These are phyloP conservation scores for Brienomyrus longianalis DNA, from an alignment of 2,113 vertebrate species.

Conservation along the genomic window DNA sequence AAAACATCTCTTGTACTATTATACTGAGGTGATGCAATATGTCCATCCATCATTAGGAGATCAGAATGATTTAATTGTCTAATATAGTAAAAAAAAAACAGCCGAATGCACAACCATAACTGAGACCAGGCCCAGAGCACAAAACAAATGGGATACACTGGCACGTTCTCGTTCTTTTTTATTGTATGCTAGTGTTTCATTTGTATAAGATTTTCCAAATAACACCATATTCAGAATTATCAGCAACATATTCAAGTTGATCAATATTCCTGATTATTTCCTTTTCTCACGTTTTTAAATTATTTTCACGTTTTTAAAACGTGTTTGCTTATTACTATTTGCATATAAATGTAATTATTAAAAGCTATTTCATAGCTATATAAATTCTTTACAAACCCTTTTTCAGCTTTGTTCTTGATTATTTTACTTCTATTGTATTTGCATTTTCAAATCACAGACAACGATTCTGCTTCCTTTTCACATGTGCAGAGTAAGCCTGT, in stretches of 20 bases:
- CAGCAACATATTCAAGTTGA: too few species aligned
- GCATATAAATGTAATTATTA: not conserved
- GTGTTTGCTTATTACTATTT: not conserved
- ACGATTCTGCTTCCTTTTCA: too few species aligned
- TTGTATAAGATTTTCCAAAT: not conserved
- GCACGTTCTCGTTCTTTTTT: not conserved
- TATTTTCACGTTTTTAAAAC: too few species aligned
- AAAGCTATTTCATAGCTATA: too few species aligned
- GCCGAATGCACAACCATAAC: not conserved
- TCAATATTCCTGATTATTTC: too few species aligned
- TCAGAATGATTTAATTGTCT: conserved; percentile 8
- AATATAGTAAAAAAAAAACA: not conserved
- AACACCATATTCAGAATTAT: not conserved
- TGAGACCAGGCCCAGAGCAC: not conserved
- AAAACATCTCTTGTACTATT: conserved; percentile 17
- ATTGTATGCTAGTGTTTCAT: too few species aligned
- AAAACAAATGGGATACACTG: not conserved
- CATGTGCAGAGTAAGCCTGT: too few species aligned
- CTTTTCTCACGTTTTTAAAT: too few species aligned
- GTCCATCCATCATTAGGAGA: not conserved
- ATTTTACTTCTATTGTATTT: too few species aligned
- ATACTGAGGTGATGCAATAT: not conserved
- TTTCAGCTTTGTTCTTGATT: too few species aligned
- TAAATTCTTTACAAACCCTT: too few species aligned
- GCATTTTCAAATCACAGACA: too few species aligned